Evolutionary conservation across 2,113 vertebrate species (phyloP).

Genomic region (Dunckerocampus dactyliophorus): DNA sequence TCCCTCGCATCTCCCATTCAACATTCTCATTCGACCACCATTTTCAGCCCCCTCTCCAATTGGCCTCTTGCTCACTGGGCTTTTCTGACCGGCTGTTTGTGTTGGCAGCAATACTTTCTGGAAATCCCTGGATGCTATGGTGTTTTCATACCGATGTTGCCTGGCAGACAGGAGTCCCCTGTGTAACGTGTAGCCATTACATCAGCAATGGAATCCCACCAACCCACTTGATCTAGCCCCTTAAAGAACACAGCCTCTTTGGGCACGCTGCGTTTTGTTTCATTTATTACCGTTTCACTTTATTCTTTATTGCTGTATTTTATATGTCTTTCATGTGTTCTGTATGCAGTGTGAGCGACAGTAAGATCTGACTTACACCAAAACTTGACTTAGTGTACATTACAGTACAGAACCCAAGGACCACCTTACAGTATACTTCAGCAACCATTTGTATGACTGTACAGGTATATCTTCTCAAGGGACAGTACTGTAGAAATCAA

Average conservation of each 20-base stretch:
- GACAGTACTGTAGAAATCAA: too few species aligned
- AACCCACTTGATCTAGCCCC: not conserved
- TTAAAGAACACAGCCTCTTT: not conserved
- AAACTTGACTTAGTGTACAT: too few species aligned
- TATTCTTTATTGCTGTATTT: too few species aligned
- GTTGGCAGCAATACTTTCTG: slow-evolving; percentile 20
- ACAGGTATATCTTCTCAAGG: too few species aligned
- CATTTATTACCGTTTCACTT: too few species aligned
- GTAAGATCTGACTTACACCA: too few species aligned
- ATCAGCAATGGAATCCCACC: not conserved
- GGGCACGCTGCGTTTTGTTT: not conserved
- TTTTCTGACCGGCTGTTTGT: slow-evolving; percentile 10
- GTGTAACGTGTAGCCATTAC: not conserved
- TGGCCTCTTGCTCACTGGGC: slow-evolving; percentile 7
- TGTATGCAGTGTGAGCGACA: too few species aligned
- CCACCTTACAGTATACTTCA: too few species aligned
- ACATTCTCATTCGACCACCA: not conserved
- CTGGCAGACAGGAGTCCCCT: slow-evolving; percentile 5
- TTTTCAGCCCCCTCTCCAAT: not conserved
- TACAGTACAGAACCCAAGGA: too few species aligned
- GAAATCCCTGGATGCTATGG: slow-evolving; percentile 4
- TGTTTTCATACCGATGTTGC: slow-evolving; percentile 13
- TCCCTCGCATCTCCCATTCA: slow-evolving; percentile 1
- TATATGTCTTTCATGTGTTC: too few species aligned
- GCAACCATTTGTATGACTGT: too few species aligned